phyloP scores from a whole-genome alignment of 2,113 vertebrate genomes.

The Eulemur macaco region DNA sequence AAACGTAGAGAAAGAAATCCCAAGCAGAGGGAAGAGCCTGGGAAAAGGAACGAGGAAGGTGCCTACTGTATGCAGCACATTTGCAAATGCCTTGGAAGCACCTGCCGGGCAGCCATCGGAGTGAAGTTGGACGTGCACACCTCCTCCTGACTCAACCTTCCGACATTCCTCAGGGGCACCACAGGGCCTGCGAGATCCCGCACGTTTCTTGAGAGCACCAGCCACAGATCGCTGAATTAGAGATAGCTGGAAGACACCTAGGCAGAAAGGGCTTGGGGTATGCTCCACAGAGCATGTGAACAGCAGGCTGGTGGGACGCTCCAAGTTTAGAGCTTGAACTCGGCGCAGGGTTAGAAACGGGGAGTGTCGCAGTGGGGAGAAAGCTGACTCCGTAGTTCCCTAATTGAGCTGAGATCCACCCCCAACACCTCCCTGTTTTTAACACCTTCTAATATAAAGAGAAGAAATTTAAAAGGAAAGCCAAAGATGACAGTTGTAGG shows the following conservation, averaged over 20 bases:
- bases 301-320: neutral
- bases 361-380: neutral
- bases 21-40: neutral
- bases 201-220: neutral
- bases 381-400: neutral
- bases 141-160: rapidly evolving
- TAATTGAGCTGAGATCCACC: slow-evolving; percentile 20
- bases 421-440: slow-evolving; percentile 44
- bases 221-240: neutral
- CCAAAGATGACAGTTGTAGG: slow-evolving; percentile 66
- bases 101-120: rapidly evolving
- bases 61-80: rapidly evolving
- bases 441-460: neutral
- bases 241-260: neutral
- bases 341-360: neutral
- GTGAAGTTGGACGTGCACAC: rapidly evolving
- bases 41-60: neutral
- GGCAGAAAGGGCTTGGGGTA: neutral
- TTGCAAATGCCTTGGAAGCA: neutral
- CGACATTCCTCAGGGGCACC: too few species aligned
- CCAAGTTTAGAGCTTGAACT: neutral
- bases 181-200: rapidly evolving
- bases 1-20: neutral
- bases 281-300: neutral
- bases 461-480: slow-evolving; percentile 54